phyloP scores from a whole-genome alignment of 1,140 invertebrate genomes.

The Parapsyche elsis region DNA sequence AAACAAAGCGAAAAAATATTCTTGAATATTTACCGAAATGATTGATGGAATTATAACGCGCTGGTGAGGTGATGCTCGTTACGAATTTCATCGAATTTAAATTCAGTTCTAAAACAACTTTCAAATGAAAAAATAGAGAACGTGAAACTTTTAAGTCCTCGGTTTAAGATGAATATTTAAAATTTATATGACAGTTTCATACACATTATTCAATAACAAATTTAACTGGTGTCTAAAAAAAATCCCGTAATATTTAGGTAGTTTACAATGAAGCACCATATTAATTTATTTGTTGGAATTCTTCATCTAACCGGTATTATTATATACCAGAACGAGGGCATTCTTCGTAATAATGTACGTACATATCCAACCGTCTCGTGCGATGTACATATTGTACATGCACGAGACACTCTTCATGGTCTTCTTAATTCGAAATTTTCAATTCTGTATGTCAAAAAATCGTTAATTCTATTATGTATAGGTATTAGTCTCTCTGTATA shows the following conservation, averaged over 20 bases:
- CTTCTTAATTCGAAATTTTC: too few species aligned
- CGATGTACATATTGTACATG: neutral
- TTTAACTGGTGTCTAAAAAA: too few species aligned
- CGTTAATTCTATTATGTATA: too few species aligned
- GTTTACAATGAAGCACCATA: too few species aligned
- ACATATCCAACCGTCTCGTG: neutral
- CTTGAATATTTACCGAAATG: constrained; percentile 23
- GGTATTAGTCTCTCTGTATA: too few species aligned
- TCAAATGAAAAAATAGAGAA: neutral
- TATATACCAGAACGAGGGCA: constrained; percentile 7
- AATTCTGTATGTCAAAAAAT: too few species aligned
- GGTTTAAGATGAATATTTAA: constrained; percentile 18
- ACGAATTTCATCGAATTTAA: neutral
- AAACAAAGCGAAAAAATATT: neutral
- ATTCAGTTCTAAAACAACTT: neutral
- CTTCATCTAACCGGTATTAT: neutral
- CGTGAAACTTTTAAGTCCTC: neutral
- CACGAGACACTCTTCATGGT: constrained; percentile 30
- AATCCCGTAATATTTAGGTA: too few species aligned
- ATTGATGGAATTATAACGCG: constrained; percentile 21
- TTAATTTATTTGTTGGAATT: neutral
- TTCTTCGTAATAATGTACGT: constrained; percentile 13
- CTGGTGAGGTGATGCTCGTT: neutral
- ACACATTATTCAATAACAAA: neutral
- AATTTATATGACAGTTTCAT: neutral